A percentile compares a stretch with the other conserved stretches of the same genome.
Conservation (phyloP, 2,888 invertebrate genomes). For the Plagodis dolabraria region DNA sequence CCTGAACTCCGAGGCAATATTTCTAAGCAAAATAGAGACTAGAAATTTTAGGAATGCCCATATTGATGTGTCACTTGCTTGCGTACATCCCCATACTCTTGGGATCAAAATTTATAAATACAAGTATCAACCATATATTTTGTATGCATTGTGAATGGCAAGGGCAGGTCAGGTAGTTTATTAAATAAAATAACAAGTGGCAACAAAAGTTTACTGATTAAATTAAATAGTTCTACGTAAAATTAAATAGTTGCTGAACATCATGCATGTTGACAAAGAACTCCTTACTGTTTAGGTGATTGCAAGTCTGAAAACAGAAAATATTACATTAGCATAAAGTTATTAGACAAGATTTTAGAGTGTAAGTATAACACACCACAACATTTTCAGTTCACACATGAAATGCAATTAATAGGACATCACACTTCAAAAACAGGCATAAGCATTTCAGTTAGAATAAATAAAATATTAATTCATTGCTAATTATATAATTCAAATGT, state of each 20-base stretch:
- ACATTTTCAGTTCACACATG: background rate
- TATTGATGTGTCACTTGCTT: too few relatives aligned
- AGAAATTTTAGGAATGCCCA: too few relatives aligned
- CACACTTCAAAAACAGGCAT: conserved; percentile 5
- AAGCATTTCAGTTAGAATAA: background rate
- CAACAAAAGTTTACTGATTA: conserved; percentile 52
- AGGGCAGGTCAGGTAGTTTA: too few relatives aligned
- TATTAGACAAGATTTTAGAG: too few relatives aligned
- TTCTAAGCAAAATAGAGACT: too few relatives aligned
- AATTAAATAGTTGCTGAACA: conserved; percentile 54
- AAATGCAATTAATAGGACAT: background rate
- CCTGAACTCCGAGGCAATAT: too few relatives aligned
- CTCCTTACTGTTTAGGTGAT: conserved; percentile 51
- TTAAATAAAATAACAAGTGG: background rate
- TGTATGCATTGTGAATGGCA: too few relatives aligned
- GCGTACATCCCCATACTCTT: too few relatives aligned
- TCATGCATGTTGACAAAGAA: conserved; percentile 55
- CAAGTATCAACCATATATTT: too few relatives aligned
- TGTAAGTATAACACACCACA: background rate
- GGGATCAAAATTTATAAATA: too few relatives aligned
- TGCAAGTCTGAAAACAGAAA: conserved; percentile 60
- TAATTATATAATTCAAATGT: conserved; percentile 18
- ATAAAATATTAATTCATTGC: conserved; percentile 1
- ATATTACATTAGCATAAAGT: background rate
- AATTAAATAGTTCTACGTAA: conserved; percentile 48